A percentile compares a stretch with the other conserved stretches of the same genome.
These are phyloP conservation scores for Pseudomyrmex gracilis DNA, from an alignment of 1,140 invertebrate species.

Conservation along the genomic window DNA sequence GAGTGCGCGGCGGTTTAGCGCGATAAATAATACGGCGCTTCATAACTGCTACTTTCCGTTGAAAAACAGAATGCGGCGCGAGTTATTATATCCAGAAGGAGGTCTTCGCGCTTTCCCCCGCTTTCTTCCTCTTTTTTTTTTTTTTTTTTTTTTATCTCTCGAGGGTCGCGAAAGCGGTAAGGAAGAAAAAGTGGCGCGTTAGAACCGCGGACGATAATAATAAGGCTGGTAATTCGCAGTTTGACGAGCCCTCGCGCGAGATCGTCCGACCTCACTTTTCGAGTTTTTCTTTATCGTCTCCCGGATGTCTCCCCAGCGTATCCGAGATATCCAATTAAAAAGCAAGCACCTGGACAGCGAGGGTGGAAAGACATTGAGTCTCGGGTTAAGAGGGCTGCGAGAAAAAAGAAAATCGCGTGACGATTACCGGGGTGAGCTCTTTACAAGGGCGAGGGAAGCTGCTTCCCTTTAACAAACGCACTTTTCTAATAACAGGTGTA, in stretches of 20 bases:
- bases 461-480: neutral
- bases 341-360: slow-evolving; percentile 76
- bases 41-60: slow-evolving; percentile 55
- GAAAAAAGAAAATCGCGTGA: slow-evolving; percentile 62
- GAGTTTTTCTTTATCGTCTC: slow-evolving; percentile 77
- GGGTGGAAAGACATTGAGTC: slow-evolving; percentile 51
- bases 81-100: slow-evolving; percentile 46
- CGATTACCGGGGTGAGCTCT: slow-evolving; percentile 65
- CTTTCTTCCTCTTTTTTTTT: slow-evolving; percentile 20
- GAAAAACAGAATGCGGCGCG: slow-evolving; percentile 52
- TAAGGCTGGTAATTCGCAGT: slow-evolving; percentile 84
- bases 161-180: neutral
- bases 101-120: slow-evolving; percentile 9
- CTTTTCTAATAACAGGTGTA: too few species aligned
- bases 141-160: slow-evolving; percentile 34
- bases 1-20: slow-evolving; percentile 38
- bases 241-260: slow-evolving; percentile 81
- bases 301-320: slow-evolving; percentile 79
- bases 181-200: slow-evolving; percentile 75
- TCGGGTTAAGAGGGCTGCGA: slow-evolving; percentile 18
- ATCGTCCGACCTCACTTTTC: slow-evolving; percentile 74
- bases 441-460: neutral
- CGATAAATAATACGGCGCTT: slow-evolving; percentile 55
- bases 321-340: slow-evolving; percentile 81
- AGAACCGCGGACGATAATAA: slow-evolving; percentile 82